Base-by-base conservation (phyloP, 2,113 vertebrate genomes). In the Nestor notabilis region DNA sequence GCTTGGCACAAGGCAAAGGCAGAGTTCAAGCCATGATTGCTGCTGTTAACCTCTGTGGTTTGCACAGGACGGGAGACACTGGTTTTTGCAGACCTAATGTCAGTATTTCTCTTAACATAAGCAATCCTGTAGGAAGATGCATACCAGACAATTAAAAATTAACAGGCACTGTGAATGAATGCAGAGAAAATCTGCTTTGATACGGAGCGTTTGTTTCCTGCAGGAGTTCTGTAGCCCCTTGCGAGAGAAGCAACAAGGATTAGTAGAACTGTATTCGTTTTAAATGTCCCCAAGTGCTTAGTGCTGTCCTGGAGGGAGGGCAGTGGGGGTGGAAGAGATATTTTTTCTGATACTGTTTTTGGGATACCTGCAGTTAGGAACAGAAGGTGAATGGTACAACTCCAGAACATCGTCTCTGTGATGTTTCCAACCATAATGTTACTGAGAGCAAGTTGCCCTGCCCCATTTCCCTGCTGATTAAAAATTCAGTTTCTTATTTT, bases 71-170 rank as follows among this genome's bases (percentile, higher is more conserved):
- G 60, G 53, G 76, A 83, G 60, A 56, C 4, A 3, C n/a, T 61
- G 27, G 17, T 56, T 92, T 89, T 74, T 86, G 72, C 58, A 63
- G 41, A 78, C 64, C 15, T 28, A 28, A 24, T 35, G 39, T 74
- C 8, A 2, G 20, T 58, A 44, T 83, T 83, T 91, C 56, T 35
- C 44, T 83, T 79, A 56, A 58, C n/a, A 33, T 50, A 74, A 84
- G 65, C 64, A 69, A 17, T 72, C 43, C 76, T 68, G 25, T 53
- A 60, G 72, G 70, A 94, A 89, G 87, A 82, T 56, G 44, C 28
- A 13, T 65, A 81, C 83, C 74, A 82, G 80, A n/a, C 16, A 3
- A 92, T 84, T 64, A 65, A 85, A 93, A 79, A 81, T 27, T 44
- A 82, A 33, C 56, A 69, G 46, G 53, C 71, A 61, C 19, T 0